Base-by-base conservation (phyloP, 37 sponge, comb jelly and placozoan species). In the Ephydatia muelleri region DNA sequence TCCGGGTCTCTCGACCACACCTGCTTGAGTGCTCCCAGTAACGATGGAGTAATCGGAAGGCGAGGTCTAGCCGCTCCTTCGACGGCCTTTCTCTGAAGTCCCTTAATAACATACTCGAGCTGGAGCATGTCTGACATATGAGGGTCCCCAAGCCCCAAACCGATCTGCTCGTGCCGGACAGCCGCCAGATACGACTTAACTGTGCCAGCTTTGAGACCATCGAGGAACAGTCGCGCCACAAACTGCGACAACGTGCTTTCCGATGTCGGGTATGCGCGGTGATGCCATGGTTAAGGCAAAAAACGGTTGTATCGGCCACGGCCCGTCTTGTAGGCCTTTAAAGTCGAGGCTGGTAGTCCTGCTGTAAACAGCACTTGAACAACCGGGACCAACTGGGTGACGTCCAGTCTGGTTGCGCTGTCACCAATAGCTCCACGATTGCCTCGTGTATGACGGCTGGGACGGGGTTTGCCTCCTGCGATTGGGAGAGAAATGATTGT, bases 361-460 rank as follows among this genome's bases (percentile, higher is more conserved):
- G 37, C 26, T 0, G 11, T 32, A 88, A 88, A 82, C 68, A 78
- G 77, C 64, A 34, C 25, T 34, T 82, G 78, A 77, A 77, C 82
- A 76, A 65, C 29, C 23, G 35, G 0, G 82, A 76, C 88, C 78
- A 88, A 36, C 25, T 37, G 1, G 14, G 36, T 2, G 82, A 87
- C 0, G 83, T 82, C 82, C 83, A 88, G 70, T 88, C 88, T 3
- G 83, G 82, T 22, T 39, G 67, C 0, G 78, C 28, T 37, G 68
- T 6, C 6, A 82, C 9, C 6, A 82, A 70, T n/a, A 85, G 38
- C 3, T 73, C 76, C 48, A 75, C 48, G 29, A 73, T 26, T 26
- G 34, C 39, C 27, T 5, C 34, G 5, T 72, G 73, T 21, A 70
- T 32, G 16, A 73, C 36, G 28, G 80, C 29, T 25, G 65, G 72